Conservation (phyloP, 2,797 vertebrate genomes). For the Myripristis murdjan region DNA sequence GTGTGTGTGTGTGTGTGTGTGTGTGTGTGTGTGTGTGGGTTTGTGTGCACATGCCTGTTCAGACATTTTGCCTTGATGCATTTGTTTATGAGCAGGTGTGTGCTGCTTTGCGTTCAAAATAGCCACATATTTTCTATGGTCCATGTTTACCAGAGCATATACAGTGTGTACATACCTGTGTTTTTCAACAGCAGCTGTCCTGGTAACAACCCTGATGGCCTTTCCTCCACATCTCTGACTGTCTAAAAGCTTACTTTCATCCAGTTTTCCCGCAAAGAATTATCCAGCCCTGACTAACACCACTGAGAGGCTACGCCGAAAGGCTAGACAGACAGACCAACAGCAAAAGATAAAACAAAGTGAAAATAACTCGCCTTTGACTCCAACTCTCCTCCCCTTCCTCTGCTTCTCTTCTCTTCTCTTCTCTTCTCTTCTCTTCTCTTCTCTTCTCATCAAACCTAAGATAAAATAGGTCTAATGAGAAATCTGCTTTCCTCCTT, state of each 20-base stretch:
- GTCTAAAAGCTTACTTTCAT: slow-evolving; percentile 35
- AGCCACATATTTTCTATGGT: not conserved
- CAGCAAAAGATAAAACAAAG: slow-evolving; percentile 41
- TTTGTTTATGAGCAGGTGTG: slow-evolving; percentile 4
- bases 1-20: slow-evolving; percentile 1
- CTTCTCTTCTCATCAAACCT: slow-evolving; percentile 17
- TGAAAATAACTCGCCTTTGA: slow-evolving; percentile 36
- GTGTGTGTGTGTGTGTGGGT: slow-evolving; percentile 1
- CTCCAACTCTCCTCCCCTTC: slow-evolving; percentile 12
- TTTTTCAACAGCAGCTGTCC: slow-evolving; percentile 24
- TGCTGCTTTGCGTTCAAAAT: not conserved
- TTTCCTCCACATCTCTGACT: slow-evolving; percentile 25
- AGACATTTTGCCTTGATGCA: slow-evolving; percentile 13
- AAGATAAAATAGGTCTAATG: slow-evolving; percentile 52
- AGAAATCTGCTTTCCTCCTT: slow-evolving; percentile 44
- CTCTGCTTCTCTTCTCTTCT: slow-evolving; percentile 18
- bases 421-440: slow-evolving; percentile 24
- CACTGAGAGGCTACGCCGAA: slow-evolving; percentile 8
- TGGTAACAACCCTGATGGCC: slow-evolving; percentile 26
- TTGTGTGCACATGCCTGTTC: not conserved
- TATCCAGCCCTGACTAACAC: slow-evolving; percentile 21
- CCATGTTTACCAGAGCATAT: not conserved
- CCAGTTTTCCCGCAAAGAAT: slow-evolving; percentile 32
- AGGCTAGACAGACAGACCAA: slow-evolving; percentile 39
- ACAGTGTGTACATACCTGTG: slow-evolving; percentile 14